Base-by-base conservation (phyloP, 2,113 vertebrate species). In the Oenanthe melanoleuca region DNA sequence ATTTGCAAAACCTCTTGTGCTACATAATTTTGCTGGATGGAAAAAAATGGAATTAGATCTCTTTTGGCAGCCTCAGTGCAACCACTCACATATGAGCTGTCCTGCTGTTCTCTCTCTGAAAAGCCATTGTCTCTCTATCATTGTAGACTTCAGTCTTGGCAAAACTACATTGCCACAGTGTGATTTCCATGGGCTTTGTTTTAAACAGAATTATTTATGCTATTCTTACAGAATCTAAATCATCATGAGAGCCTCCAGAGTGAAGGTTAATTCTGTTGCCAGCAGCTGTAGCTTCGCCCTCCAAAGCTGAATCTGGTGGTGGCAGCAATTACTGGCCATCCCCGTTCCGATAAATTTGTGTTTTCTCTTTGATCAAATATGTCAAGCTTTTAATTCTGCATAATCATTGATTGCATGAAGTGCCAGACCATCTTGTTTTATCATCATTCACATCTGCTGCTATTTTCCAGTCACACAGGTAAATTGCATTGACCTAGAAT, bases 171-270 rank as follows among this genome's bases (percentile, higher is more conserved):
- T 92, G 50, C 73, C 71, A 80, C 89, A 90, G 69, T 81, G 56
- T 87, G 85, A 65, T 93, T 94, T 93, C 89, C n/a, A 86, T 60
- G 77, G 69, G 85, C 63, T 95, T 95, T 93, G 88, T 94, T 96
- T 96, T 94, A 92, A 92, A 92, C 20, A 74, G 91, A 95, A 95
- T 95, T 95, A 95, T 97, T 97, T 95, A 94, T 90, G 70, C 72
- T 83, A 65, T 91, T 95, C 91, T 89, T 85, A 80, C 77, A 90
- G 95, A 95, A 93, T 81, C 75, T 92, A 95, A 93, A 96, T 93
- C 57, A 83, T 78, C 37, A 34, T 70, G 93, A 96, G 56, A 91
- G 56, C 50, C 89, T 96, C 88, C 65, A 80, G 70, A 93, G 80
- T 69, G 91, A 88, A 93, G 65, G 91, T 91, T 94, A 91, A 94